A percentile compares a stretch with the other conserved stretches of the same genome.
Conservation (phyloP, 64 coral and sea anemone genomes). For the Acropora tenuis region DNA sequence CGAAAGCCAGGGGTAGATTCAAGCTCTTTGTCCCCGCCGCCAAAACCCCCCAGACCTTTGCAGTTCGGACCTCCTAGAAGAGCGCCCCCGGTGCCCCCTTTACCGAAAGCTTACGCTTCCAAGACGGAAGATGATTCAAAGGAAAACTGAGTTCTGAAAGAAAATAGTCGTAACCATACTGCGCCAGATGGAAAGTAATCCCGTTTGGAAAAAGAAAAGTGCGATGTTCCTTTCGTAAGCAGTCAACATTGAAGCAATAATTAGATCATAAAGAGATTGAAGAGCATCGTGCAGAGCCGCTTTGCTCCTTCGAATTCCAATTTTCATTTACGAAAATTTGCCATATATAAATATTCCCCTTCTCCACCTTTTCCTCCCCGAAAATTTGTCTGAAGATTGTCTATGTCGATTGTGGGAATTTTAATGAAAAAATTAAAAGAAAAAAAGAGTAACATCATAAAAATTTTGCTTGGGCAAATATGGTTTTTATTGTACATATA, state of each 20-base stretch:
- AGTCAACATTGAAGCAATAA: neutral
- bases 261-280: neutral
- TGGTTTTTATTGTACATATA: too few species aligned
- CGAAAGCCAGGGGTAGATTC: neutral
- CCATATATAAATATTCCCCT: too few species aligned
- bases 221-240: neutral
- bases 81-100: neutral
- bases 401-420: too few species aligned
- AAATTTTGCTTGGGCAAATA: too few species aligned
- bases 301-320: too few species aligned
- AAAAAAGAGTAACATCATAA: too few species aligned
- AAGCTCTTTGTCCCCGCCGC: neutral
- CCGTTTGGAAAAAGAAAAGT: neutral
- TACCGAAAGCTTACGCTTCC: slow-evolving; percentile 35
- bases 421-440: too few species aligned
- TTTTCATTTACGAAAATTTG: too few species aligned
- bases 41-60: slow-evolving; percentile 30
- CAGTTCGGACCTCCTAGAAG: neutral
- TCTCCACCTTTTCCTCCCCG: too few species aligned
- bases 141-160: slow-evolving; percentile 3
- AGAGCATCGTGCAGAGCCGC: neutral
- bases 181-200: neutral
- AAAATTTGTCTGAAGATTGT: too few species aligned
- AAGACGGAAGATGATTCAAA: neutral
- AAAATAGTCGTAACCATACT: neutral